Percentiles rank a stretch among this genome's conserved stretches.
Evolutionary conservation across 2,113 vertebrate genomes (phyloP).

Genomic region (Cyanocitta stelleri): DNA sequence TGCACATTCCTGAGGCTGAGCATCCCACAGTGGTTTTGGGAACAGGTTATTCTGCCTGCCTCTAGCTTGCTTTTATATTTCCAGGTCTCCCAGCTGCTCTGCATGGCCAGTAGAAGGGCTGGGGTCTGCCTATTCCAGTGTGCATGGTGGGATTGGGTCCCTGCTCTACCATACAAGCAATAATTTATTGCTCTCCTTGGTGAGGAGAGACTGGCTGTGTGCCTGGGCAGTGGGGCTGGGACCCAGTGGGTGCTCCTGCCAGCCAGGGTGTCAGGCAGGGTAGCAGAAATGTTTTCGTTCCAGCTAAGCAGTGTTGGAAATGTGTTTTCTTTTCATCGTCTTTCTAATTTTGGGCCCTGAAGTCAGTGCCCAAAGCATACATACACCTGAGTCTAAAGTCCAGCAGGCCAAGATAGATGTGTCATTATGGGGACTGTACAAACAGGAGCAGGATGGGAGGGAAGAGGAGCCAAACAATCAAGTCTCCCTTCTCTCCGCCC

Average conservation of each 20-base stretch:
- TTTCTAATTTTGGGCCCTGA: slow-evolving; percentile 15
- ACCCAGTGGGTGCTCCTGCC: neutral
- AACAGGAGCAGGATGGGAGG: neutral
- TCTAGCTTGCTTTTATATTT: neutral
- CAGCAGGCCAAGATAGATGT: neutral
- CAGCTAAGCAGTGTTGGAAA: neutral
- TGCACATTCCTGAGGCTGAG: neutral
- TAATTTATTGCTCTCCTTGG: neutral
- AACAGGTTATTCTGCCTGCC: neutral
- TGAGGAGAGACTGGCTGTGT: neutral
- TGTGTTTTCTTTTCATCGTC: neutral
- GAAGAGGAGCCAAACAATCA: neutral
- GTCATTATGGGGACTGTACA: neutral
- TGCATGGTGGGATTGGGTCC: rapidly evolving
- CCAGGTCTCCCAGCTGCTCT: neutral
- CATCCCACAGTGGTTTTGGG: neutral
- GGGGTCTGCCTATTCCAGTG: neutral
- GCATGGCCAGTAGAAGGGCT: neutral
- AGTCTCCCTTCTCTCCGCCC: neutral
- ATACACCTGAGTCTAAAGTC: neutral
- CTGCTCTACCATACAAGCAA: neutral
- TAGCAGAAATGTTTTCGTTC: neutral
- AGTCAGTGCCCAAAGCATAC: neutral
- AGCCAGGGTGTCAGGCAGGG: neutral
- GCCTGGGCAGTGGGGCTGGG: neutral